Evolutionary conservation across 2,113 vertebrate genomes (phyloP).

Genomic region (Lathamus discolor): DNA sequence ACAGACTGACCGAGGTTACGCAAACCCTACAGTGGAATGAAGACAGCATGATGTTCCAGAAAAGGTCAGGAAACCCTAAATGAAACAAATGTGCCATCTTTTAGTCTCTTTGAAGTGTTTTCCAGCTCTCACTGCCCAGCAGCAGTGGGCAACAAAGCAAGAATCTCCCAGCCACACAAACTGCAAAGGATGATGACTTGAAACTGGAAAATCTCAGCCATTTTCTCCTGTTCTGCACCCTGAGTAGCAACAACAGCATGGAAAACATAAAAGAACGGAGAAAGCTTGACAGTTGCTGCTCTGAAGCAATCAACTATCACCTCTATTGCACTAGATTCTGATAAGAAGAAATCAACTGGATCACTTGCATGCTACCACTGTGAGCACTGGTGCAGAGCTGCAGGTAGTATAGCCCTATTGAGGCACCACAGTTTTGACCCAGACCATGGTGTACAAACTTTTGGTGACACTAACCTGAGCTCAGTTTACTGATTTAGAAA

Average conservation of each 20-base stretch:
- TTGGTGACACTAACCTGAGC: not conserved
- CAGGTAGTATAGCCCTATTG: not conserved
- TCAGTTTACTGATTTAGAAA: not conserved
- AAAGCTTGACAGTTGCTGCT: fast-evolving
- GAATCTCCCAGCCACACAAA: not conserved
- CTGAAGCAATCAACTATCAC: not conserved
- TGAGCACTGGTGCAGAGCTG: not conserved
- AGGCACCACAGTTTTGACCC: fast-evolving
- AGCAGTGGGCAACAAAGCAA: not conserved
- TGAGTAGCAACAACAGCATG: not conserved
- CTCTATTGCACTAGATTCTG: not conserved
- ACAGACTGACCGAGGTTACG: not conserved
- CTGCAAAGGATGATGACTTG: not conserved
- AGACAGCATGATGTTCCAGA: slow-evolving; percentile 11
- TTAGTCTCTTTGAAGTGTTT: slow-evolving; percentile 49
- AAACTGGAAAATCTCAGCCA: not conserved
- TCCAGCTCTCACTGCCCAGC: slow-evolving; percentile 16
- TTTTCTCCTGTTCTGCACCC: not conserved
- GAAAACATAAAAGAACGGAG: not conserved
- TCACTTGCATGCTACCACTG: not conserved
- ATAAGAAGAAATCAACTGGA: not conserved
- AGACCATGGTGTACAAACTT: not conserved
- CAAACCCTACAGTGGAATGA: not conserved
- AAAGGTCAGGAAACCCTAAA: slow-evolving; percentile 55
- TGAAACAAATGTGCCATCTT: slow-evolving; percentile 7